These are phyloP conservation scores for Pristionchus maxplancki DNA, from an alignment of 2,888 invertebrate species.

Conservation along the genomic window DNA sequence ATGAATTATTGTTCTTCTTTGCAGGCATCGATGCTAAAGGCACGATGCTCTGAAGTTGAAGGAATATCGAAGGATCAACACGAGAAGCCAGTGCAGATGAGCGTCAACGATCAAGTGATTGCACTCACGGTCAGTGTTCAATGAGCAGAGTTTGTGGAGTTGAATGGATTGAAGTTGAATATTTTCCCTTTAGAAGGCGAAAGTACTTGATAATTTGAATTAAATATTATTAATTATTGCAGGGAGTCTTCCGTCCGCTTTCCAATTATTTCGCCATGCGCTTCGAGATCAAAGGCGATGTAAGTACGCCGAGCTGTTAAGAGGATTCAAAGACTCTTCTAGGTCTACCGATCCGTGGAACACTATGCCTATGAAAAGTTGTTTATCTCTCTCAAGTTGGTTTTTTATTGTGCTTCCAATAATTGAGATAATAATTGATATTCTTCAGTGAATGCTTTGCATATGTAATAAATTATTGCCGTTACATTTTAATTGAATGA, in stretches of 20 bases:
- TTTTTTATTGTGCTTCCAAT: too few species aligned
- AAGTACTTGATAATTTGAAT: neutral
- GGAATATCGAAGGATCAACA: constrained; percentile 73
- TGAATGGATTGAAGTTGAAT: too few species aligned
- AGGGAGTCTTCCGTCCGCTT: constrained; percentile 75
- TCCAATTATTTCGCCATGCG: constrained; percentile 72
- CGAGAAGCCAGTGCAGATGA: constrained; percentile 66
- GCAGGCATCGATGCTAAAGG: constrained; percentile 53
- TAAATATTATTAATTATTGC: constrained; percentile 27
- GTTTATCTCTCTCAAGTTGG: constrained; percentile 56
- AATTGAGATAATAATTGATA: too few species aligned
- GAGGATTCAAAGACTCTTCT: neutral
- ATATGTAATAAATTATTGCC: too few species aligned
- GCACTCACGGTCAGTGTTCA: constrained; percentile 63
- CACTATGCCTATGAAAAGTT: constrained; percentile 76
- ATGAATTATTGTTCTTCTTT: neutral
- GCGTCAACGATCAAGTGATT: constrained; percentile 68
- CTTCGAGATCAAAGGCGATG: constrained; percentile 60
- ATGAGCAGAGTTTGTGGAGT: too few species aligned
- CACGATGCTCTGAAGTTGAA: constrained; percentile 56
- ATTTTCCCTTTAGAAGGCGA: too few species aligned
- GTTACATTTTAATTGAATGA: neutral
- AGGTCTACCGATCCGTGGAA: constrained; percentile 73
- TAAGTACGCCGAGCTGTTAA: neutral
- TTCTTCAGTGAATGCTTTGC: too few species aligned